Base-by-base conservation (phyloP, 2,797 vertebrate species). In the Myotis findleyi region DNA sequence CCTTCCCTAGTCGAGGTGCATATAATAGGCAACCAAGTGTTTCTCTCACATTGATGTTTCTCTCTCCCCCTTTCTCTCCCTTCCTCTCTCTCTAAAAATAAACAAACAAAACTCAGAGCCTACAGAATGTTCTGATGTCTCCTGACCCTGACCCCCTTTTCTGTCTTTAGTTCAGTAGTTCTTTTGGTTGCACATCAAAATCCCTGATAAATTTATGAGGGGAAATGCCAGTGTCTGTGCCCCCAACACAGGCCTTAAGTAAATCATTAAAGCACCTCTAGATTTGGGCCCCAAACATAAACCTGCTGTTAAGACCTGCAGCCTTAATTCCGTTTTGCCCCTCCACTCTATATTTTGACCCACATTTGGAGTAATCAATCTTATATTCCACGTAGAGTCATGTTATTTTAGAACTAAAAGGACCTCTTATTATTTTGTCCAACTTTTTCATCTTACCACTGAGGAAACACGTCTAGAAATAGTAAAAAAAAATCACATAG, bases 341-440 rank as follows among this genome's bases (percentile, higher is more conserved):
- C 36, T 71, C 4, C 3, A 53, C 44, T 87, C 72, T 59, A 1
- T 71, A 30, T 80, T 75, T 80, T 87, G 41, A 80, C 64, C 23
- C 25, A 57, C 4, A 27, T 77, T 87, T 53, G 59, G 20, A 72
- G 80, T 64, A 44, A 53, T 80, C n/a, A 51, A 47, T 80, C 25
- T 90, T 66, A 53, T 30, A 16, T 64, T 94, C 11, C 57, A 2
- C 59, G 33, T 3, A 69, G 4, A 89, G 57, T 44, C 30, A 18
- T 76, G 21, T 81, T 85, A 69, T 80, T 81, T 94, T 73, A 83
- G 44, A 83, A 51, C 13, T 94, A 33, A 72, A 89, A 71, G 41
- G 55, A 71, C 55, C n/a, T 38, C 20, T 11, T 41, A 21, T 75
- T 69, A 41, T 49, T 76, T 80, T 93, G 41, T 81, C 30, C 64